Conservation (phyloP, 2,888 invertebrate genomes). For the Pseudococcus jackbeardsleyi region DNA sequence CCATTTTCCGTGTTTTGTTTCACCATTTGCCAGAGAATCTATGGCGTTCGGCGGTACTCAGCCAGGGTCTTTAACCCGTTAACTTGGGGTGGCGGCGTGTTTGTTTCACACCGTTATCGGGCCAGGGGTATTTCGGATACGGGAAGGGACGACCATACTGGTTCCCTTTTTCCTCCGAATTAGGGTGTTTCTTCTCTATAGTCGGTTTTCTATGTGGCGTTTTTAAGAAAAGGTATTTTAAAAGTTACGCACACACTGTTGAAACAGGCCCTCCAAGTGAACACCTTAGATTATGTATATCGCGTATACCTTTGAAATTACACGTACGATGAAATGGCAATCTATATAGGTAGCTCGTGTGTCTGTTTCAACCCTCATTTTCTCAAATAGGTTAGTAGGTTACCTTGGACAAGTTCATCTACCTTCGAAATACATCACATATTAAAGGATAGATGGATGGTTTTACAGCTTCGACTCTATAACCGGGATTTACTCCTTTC, state of each 20-base stretch:
- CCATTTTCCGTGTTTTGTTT: slow-evolving; percentile 63
- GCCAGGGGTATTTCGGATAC: background rate
- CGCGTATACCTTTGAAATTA: slow-evolving; percentile 22
- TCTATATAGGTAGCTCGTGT: background rate
- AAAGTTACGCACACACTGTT: slow-evolving; percentile 33
- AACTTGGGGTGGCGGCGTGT: slow-evolving; percentile 59
- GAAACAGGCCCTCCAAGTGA: background rate
- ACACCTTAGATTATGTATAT: background rate
- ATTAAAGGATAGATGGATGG: slow-evolving; percentile 44
- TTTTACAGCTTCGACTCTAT: slow-evolving; percentile 19
- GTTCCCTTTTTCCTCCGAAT: slow-evolving; percentile 44
- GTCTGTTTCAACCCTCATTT: slow-evolving; percentile 62
- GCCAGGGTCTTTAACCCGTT: slow-evolving; percentile 63
- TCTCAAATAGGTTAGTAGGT: slow-evolving; percentile 64
- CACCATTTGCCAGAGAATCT: slow-evolving; percentile 20
- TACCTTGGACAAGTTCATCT: slow-evolving; percentile 64
- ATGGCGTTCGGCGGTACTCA: background rate
- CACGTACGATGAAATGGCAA: slow-evolving; percentile 32
- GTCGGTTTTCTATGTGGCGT: background rate
- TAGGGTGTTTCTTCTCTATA: slow-evolving; percentile 56
- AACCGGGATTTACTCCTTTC: background rate
- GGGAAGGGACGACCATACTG: background rate
- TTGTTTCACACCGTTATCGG: slow-evolving; percentile 36
- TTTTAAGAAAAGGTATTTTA: slow-evolving; percentile 63
- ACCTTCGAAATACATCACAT: slow-evolving; percentile 49